A percentile compares a stretch with the other conserved stretches of the same genome.
These are phyloP conservation scores for Mesorhabditis sp. DNA, from an alignment of 2,888 invertebrate species.

Conservation along the genomic window DNA sequence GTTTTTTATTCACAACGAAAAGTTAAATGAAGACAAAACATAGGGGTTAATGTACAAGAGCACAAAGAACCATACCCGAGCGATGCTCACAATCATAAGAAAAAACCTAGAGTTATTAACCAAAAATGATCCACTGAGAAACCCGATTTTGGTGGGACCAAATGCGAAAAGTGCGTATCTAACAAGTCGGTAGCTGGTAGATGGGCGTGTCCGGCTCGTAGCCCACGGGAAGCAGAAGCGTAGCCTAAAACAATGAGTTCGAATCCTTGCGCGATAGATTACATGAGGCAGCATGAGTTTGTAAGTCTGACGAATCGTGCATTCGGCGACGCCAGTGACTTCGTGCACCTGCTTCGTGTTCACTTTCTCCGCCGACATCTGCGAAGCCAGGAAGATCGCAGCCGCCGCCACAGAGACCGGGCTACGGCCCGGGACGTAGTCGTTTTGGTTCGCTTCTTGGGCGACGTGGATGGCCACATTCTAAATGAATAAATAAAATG, in stretches of 20 bases:
- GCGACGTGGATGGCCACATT: conserved; percentile 90
- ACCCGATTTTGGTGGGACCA: no score
- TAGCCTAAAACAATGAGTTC: conserved; percentile 66
- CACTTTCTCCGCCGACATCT: conserved; percentile 82
- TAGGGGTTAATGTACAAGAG: no score
- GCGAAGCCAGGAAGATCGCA: conserved; percentile 99
- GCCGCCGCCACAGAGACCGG: conserved; percentile 98
- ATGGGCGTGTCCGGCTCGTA: conserved; percentile 91
- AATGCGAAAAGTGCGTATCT: no score
- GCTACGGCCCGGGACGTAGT: conserved; percentile 91
- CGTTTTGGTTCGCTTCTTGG: conserved; percentile 87
- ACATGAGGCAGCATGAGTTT: conserved; percentile 79
- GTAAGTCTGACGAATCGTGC: conserved; percentile 92
- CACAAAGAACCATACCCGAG: no score
- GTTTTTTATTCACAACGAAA: no score
- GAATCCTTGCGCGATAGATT: no score
- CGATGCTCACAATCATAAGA: no score
- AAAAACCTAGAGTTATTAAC: no score
- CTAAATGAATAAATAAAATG: conserved; percentile 11
- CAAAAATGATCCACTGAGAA: no score
- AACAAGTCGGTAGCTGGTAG: conserved; percentile 74
- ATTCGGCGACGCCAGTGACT: conserved; percentile 94
- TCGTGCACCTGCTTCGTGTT: conserved; percentile 89
- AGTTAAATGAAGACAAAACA: no score
- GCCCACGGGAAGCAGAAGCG: conserved; percentile 87